Evolutionary conservation across 2,113 vertebrate genomes (phyloP).

Genomic region (Suncus etruscus): DNA sequence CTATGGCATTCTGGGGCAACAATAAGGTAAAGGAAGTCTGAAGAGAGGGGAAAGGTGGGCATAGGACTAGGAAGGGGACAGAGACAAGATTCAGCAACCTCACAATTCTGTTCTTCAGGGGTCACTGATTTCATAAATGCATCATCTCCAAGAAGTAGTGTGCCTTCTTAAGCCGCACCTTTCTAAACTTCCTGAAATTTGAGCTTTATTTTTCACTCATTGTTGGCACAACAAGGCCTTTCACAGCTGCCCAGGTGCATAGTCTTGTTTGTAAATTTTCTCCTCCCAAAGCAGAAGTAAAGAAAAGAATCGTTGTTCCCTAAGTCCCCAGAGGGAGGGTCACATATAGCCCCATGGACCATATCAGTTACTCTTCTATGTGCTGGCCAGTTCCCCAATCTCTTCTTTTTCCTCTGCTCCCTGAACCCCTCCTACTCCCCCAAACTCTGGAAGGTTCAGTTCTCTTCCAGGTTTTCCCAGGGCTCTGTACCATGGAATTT

Average conservation of each 20-base stretch:
- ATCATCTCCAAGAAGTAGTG: background rate
- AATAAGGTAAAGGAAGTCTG: background rate
- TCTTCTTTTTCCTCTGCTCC: background rate
- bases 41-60: too few relatives aligned
- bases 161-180: background rate
- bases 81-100: background rate
- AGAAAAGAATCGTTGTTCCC: constrained; percentile 17
- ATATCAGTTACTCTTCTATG: background rate
- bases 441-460: background rate
- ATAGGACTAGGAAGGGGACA: background rate
- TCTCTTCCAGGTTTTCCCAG: background rate
- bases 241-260: constrained; percentile 65
- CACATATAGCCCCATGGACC: constrained; percentile 20
- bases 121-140: background rate
- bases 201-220: background rate
- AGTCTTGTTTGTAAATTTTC: constrained; percentile 57
- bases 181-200: constrained; percentile 56
- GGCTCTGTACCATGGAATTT: background rate
- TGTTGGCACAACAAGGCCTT: constrained; percentile 49
- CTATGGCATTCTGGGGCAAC: background rate
- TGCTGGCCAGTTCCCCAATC: background rate
- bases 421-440: too few relatives aligned
- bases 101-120: background rate
- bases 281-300: constrained; percentile 52
- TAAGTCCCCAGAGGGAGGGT: constrained; percentile 56